Conservation (phyloP, 2,797 vertebrate species). For the Margarornis squamiger region DNA sequence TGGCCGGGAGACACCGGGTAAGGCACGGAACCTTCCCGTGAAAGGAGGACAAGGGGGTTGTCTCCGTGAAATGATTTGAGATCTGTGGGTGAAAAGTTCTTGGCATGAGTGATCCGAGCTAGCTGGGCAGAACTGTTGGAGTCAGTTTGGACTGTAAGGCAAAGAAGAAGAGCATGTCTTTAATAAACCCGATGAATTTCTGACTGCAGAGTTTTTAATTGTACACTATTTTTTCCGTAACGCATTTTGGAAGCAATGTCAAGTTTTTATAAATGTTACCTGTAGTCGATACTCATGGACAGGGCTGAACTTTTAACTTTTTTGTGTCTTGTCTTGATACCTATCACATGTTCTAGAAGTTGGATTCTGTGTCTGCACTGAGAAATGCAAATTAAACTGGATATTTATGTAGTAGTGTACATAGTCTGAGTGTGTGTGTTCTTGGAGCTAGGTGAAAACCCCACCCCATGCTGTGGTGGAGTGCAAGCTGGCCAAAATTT, state of each 20-base stretch:
- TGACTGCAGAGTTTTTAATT: constrained; percentile 45
- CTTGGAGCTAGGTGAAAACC: constrained; percentile 64
- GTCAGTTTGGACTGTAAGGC: background rate
- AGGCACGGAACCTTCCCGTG: background rate
- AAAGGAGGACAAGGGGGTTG: background rate
- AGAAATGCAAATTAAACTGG: constrained; percentile 79
- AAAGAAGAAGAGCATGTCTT: constrained; percentile 3
- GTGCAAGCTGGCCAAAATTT: constrained; percentile 75
- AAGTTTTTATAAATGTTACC: constrained; percentile 52
- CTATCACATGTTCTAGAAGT: constrained; percentile 41
- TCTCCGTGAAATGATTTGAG: background rate
- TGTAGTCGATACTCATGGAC: constrained; percentile 51
- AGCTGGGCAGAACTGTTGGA: background rate
- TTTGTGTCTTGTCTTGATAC: constrained; percentile 52
- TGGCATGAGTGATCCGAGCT: background rate
- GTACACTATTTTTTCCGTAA: constrained; percentile 31
- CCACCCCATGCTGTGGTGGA: constrained; percentile 66
- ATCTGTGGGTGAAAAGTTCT: background rate
- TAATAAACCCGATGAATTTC: constrained; percentile 36
- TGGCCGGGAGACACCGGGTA: background rate
- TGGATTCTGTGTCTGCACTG: constrained; percentile 76
- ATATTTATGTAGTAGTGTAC: constrained; percentile 72
- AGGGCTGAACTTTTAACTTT: constrained; percentile 59
- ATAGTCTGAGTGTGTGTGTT: constrained; percentile 68
- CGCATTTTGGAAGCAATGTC: constrained; percentile 30